phyloP scores from a whole-genome alignment of 2,113 vertebrate species.

The Megalops atlanticus region DNA sequence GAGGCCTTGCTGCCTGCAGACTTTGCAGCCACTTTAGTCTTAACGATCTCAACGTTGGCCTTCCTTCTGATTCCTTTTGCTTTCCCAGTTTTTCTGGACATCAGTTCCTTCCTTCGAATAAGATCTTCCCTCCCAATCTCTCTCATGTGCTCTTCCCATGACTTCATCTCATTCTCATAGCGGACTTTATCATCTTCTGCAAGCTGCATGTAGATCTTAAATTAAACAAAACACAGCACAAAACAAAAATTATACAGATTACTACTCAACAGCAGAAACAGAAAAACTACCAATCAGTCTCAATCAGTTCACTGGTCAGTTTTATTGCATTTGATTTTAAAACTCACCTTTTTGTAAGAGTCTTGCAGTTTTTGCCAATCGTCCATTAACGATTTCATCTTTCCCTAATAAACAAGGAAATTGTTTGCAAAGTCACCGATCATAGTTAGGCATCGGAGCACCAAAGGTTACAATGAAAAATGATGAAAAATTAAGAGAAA shows the following conservation, averaged over 20 bases:
- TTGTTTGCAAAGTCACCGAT: background rate
- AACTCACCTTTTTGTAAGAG: conserved; percentile 80
- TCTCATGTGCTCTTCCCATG: conserved; percentile 87
- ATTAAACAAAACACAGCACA: background rate
- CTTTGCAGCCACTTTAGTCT: conserved; percentile 25
- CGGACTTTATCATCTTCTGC: conserved; percentile 88
- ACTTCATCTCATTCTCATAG: conserved; percentile 86
- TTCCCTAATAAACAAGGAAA: conserved; percentile 67
- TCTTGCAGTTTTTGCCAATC: conserved; percentile 71
- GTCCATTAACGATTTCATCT: conserved; percentile 73
- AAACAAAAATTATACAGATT: no score
- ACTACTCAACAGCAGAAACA: no score
- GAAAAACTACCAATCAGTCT: no score
- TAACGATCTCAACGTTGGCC: conserved; percentile 1
- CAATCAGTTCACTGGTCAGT: background rate
- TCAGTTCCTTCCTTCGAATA: conserved; percentile 56
- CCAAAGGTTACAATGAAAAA: background rate
- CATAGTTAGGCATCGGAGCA: background rate
- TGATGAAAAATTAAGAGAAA: no score
- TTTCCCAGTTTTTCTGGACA: background rate
- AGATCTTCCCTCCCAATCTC: conserved; percentile 85
- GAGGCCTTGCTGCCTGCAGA: background rate
- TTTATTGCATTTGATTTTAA: background rate
- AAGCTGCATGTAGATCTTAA: conserved; percentile 81
- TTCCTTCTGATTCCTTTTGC: conserved; percentile 10